These are phyloP conservation scores for Nothoprocta perdicaria DNA, from an alignment of 2,113 vertebrate species.

Conservation along the genomic window DNA sequence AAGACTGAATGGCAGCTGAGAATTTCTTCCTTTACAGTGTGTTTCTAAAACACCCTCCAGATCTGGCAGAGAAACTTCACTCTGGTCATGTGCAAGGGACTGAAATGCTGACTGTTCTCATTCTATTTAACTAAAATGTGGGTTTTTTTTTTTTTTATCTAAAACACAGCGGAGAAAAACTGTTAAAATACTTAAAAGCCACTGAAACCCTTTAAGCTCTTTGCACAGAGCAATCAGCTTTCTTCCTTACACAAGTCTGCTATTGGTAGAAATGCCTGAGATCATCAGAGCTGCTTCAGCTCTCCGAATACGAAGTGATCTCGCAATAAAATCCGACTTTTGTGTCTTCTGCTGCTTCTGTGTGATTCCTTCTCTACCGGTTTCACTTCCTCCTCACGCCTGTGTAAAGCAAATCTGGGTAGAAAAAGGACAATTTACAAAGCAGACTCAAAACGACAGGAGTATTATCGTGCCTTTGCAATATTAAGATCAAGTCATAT, in stretches of 20 bases:
- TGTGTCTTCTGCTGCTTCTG: conserved; percentile 13
- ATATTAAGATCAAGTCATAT: conserved; percentile 35
- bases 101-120: background rate
- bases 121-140: conserved; percentile 11
- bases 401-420: background rate
- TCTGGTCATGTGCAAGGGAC: conserved; percentile 10
- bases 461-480: background rate
- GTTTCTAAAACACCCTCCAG: conserved; percentile 23
- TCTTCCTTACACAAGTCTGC: background rate
- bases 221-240: conserved; percentile 38
- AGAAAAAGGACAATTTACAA: background rate
- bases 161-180: conserved; percentile 27
- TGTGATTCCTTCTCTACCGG: background rate
- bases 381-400: conserved; percentile 25
- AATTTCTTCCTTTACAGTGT: conserved; percentile 32
- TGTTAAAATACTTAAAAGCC: background rate
- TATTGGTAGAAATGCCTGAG: conserved; percentile 38
- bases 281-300: conserved; percentile 24
- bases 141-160: background rate
- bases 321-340: background rate
- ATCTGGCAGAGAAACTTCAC: conserved; percentile 7
- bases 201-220: conserved; percentile 40
- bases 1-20: conserved; percentile 18
- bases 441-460: background rate
- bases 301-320: conserved; percentile 42